Evolutionary conservation across 2,797 vertebrate genomes (phyloP).

Genomic region (Pantherophis alleghaniensis): DNA sequence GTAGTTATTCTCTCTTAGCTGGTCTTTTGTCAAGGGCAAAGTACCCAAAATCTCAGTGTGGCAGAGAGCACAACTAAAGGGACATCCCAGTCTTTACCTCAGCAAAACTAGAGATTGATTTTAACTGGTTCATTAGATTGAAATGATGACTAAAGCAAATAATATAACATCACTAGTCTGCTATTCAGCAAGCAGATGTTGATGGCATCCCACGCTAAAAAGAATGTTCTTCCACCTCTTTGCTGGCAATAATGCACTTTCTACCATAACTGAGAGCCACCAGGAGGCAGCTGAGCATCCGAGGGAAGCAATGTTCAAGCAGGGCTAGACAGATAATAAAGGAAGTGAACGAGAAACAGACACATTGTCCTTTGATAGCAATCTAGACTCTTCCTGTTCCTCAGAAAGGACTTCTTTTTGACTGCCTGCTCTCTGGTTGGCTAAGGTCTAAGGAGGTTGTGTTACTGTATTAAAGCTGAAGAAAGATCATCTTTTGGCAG

Average conservation of each 20-base stretch:
- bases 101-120: not conserved
- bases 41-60: not conserved
- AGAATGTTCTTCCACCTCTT: not conserved
- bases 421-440: not conserved
- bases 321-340: not conserved
- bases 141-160: not conserved
- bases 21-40: not conserved
- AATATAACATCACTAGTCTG: not conserved
- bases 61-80: not conserved
- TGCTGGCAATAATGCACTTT: not conserved
- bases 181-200: not conserved
- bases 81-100: not conserved
- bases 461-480: not conserved
- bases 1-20: not conserved
- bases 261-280: not conserved
- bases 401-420: not conserved
- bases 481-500: not conserved
- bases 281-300: slow-evolving; percentile 12
- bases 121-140: not conserved
- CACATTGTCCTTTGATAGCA: not conserved
- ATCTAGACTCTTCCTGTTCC: not conserved
- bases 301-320: not conserved
- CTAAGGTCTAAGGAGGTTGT: not conserved
- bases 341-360: not conserved
- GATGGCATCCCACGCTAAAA: not conserved